A percentile compares a stretch with the other conserved stretches of the same genome.
phyloP scores from a whole-genome alignment of 1,140 invertebrate genomes.

The Megalonaias nervosa region DNA sequence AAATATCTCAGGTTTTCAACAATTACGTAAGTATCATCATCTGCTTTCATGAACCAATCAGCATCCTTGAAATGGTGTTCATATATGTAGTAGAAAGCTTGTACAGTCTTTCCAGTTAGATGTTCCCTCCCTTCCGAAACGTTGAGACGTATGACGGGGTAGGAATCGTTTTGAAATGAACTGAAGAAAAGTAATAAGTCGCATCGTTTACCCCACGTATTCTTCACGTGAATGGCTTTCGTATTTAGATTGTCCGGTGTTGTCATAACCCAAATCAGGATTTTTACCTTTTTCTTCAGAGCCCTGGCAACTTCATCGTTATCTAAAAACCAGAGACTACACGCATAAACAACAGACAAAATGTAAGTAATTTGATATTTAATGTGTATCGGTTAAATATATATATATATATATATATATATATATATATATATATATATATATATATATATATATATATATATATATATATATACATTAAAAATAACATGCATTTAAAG shows the following conservation, averaged over 20 bases:
- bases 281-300: slow-evolving; percentile 77
- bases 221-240: slow-evolving; percentile 93
- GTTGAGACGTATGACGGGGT: slow-evolving; percentile 60
- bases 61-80: slow-evolving; percentile 66
- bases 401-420: too few species aligned
- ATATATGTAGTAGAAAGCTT: slow-evolving; percentile 83
- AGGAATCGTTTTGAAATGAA: slow-evolving; percentile 48
- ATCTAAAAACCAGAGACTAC: slow-evolving; percentile 58
- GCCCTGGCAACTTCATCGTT: slow-evolving; percentile 79
- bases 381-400: too few species aligned
- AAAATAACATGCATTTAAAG: too few species aligned
- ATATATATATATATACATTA: too few species aligned
- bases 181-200: slow-evolving; percentile 76
- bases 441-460: too few species aligned
- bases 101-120: slow-evolving; percentile 58
- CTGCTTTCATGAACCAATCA: slow-evolving; percentile 69
- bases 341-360: too few species aligned
- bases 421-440: too few species aligned
- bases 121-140: slow-evolving; percentile 57
- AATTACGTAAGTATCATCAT: slow-evolving; percentile 83
- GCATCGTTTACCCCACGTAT: slow-evolving; percentile 95
- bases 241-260: slow-evolving; percentile 89
- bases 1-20: slow-evolving; percentile 71
- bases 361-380: too few species aligned
- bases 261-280: slow-evolving; percentile 98